A percentile compares a stretch with the other conserved stretches of the same genome.
Conservation (phyloP, 1,140 invertebrate genomes). For the Sesamia nonagrioides region DNA sequence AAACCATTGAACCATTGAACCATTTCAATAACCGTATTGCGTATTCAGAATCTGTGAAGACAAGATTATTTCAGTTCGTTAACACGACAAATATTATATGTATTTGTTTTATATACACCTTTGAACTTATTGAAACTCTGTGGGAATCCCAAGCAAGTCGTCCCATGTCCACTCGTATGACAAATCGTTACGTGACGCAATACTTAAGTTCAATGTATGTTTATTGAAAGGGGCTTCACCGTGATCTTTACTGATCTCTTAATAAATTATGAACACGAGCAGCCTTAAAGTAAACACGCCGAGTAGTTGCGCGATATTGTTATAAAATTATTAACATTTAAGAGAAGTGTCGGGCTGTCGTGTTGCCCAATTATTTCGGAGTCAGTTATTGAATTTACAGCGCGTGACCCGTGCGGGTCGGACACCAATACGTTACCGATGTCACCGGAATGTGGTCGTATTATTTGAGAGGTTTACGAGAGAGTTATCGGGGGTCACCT, state of each 20-base stretch:
- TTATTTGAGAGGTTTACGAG: conserved; percentile 23
- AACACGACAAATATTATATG: background rate
- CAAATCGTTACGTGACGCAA: background rate
- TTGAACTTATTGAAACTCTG: background rate
- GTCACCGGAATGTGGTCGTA: conserved; percentile 25
- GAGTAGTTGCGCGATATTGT: background rate
- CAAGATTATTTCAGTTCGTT: too few relatives aligned
- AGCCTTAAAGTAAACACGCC: background rate
- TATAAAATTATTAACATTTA: conserved; percentile 8
- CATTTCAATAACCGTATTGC: background rate
- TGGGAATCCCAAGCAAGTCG: background rate
- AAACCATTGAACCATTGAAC: too few relatives aligned
- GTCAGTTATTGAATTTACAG: conserved; percentile 10
- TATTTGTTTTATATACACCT: background rate
- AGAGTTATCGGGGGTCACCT: conserved; percentile 8
- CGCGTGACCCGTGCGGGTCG: background rate
- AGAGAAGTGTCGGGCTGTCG: conserved; percentile 3
- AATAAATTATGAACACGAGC: background rate
- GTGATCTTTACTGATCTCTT: conserved; percentile 13
- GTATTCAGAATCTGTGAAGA: background rate
- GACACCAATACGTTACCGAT: conserved; percentile 18
- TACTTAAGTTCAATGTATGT: conserved; percentile 12
- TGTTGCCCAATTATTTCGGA: conserved; percentile 32
- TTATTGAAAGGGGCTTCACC: conserved; percentile 5
- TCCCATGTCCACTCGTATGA: background rate